Percentiles rank a stretch among this genome's conserved stretches.
phyloP scores from a whole-genome alignment of 2,797 vertebrate species.

The Gobio occitaniae region DNA sequence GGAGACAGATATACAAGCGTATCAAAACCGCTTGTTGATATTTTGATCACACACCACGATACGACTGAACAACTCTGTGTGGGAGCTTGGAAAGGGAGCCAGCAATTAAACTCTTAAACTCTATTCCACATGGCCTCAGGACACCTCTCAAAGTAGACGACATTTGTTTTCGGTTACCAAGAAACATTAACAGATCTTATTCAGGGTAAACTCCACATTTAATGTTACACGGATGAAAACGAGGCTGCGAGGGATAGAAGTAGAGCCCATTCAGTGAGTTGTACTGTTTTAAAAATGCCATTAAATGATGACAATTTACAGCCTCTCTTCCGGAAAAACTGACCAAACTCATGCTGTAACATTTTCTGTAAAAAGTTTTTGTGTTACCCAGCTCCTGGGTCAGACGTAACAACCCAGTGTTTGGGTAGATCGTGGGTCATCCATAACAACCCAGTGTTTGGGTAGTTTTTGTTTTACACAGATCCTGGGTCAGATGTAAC shows the following conservation, averaged over 20 bases:
- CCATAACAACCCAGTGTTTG: too few species aligned
- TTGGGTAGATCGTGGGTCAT: too few species aligned
- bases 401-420: too few species aligned
- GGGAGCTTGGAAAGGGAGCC: slow-evolving; percentile 36
- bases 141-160: neutral
- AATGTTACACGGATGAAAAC: neutral
- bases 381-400: too few species aligned
- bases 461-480: too few species aligned
- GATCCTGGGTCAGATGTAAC: too few species aligned
- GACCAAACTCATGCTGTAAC: too few species aligned
- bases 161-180: neutral
- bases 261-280: neutral
- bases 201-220: neutral
- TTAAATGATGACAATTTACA: neutral
- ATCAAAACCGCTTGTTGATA: slow-evolving; percentile 24
- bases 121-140: slow-evolving; percentile 19
- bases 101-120: slow-evolving; percentile 37
- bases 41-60: slow-evolving; percentile 31
- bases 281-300: neutral
- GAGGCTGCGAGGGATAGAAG: neutral
- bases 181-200: neutral
- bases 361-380: too few species aligned
- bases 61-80: slow-evolving; percentile 24
- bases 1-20: slow-evolving; percentile 28
- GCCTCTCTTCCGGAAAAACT: too few species aligned